Evolutionary conservation across 2,797 vertebrate species (phyloP).

Genomic region (Poecilia wingei): DNA sequence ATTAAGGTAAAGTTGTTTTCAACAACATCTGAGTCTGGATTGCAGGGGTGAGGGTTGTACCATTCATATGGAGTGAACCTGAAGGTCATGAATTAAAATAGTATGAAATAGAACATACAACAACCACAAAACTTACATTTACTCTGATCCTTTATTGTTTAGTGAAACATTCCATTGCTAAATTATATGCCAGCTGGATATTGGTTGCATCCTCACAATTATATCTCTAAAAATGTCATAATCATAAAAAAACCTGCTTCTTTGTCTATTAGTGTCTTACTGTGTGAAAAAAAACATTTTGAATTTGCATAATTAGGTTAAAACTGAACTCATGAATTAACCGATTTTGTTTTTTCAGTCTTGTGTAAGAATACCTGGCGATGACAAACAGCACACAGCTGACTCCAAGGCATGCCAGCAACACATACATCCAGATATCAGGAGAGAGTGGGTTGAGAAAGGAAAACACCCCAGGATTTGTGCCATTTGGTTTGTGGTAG

Average conservation of each 20-base stretch:
- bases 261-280: background rate
- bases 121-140: background rate
- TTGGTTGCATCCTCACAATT: background rate
- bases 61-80: slow-evolving; percentile 99
- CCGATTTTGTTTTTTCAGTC: background rate
- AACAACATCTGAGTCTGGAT: slow-evolving; percentile 96
- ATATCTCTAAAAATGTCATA: background rate
- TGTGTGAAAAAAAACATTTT: background rate
- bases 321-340: background rate
- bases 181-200: background rate
- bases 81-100: slow-evolving; percentile 30
- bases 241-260: background rate
- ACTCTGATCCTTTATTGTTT: background rate
- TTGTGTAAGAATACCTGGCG: slow-evolving; percentile 86
- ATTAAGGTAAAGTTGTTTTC: slow-evolving; percentile 99
- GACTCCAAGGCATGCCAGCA: slow-evolving; percentile 96
- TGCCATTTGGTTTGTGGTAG: slow-evolving; percentile 96
- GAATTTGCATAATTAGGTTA: background rate
- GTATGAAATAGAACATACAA: background rate
- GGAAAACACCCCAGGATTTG: slow-evolving; percentile 97
- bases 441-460: slow-evolving; percentile 97
- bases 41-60: slow-evolving; percentile 98
- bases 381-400: slow-evolving; percentile 99
- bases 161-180: background rate
- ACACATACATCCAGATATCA: slow-evolving; percentile 99